Evolutionary conservation across 1,140 invertebrate species (phyloP).

Genomic region (Zaprionus ghesquierei): DNA sequence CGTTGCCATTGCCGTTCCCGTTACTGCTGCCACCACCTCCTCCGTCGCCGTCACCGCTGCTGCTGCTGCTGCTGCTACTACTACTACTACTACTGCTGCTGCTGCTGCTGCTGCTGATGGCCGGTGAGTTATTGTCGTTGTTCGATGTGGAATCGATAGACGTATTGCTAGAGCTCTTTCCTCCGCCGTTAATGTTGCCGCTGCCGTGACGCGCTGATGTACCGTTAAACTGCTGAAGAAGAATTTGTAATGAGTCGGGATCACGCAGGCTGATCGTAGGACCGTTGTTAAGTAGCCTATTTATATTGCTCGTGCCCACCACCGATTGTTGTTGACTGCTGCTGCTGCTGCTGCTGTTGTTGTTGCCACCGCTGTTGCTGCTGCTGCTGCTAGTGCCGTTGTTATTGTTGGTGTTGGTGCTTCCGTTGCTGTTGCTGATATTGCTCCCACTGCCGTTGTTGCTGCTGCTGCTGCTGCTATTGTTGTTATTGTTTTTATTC

Average conservation of each 20-base stretch:
- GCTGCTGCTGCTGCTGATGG: conserved; percentile 20
- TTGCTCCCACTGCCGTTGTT: conserved; percentile 17
- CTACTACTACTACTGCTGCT: neutral
- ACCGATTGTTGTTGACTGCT: neutral
- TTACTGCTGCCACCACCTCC: neutral
- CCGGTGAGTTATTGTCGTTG: conserved; percentile 57
- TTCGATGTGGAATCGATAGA: conserved; percentile 64
- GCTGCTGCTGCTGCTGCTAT: conserved; percentile 28
- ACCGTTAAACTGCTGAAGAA: conserved; percentile 56
- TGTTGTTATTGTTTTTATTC: conserved; percentile 53
- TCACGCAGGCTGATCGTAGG: conserved; percentile 83
- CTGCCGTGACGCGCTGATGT: conserved; percentile 23
- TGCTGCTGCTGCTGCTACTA: neutral
- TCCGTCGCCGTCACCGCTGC: neutral
- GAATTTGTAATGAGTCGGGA: conserved; percentile 60
- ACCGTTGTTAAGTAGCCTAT: conserved; percentile 34
- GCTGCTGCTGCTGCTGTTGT: neutral
- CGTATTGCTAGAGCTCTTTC: conserved; percentile 58
- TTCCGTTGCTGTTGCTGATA: neutral
- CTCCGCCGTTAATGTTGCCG: conserved; percentile 14
- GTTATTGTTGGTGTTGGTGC: neutral
- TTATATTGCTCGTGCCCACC: conserved; percentile 30
- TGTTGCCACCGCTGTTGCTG: neutral
- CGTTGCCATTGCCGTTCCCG: conserved; percentile 5
- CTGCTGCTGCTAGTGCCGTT: neutral